Percentiles rank a stretch among this genome's conserved stretches.
These are phyloP conservation scores for Bellardia pandia DNA, from an alignment of 2,888 invertebrate genomes.

Conservation along the genomic window DNA sequence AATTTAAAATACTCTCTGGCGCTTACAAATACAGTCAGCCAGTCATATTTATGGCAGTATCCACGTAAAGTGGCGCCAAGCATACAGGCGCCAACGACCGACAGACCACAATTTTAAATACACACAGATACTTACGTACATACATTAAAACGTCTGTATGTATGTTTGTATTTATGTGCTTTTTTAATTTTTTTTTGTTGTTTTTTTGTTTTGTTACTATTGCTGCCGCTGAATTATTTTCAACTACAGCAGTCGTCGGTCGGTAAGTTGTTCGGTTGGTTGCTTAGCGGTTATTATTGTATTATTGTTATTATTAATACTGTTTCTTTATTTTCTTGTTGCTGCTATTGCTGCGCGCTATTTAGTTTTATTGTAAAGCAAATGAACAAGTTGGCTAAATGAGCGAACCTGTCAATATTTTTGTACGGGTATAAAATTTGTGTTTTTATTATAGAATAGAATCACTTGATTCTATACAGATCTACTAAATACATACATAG, in stretches of 20 bases:
- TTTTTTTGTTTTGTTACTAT: conserved; percentile 14
- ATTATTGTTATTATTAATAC: conserved; percentile 29
- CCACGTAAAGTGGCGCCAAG: conserved; percentile 74
- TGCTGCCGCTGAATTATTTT: conserved; percentile 23
- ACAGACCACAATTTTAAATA: conserved; percentile 62
- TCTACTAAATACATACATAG: background rate
- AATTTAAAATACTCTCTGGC: conserved; percentile 40
- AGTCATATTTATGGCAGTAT: conserved; percentile 65
- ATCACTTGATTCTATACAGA: conserved; percentile 2
- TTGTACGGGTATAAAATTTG: conserved; percentile 1
- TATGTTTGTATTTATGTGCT: conserved; percentile 9
- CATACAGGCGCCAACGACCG: conserved; percentile 73
- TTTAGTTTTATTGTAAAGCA: conserved; percentile 68
- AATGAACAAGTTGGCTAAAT: conserved; percentile 33
- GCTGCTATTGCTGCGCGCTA: conserved; percentile 51
- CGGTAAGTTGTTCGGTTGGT: conserved; percentile 7
- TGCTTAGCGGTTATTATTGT: conserved; percentile 1
- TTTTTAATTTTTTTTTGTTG: conserved; percentile 4
- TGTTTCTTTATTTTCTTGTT: conserved; percentile 7
- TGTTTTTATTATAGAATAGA: background rate
- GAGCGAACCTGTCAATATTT: conserved; percentile 3
- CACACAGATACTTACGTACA: background rate
- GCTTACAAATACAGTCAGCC: conserved; percentile 56
- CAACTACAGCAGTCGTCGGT: conserved; percentile 35
- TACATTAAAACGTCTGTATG: background rate